Conservation (phyloP, 2,113 vertebrate genomes). For the Xenopus tropicalis region DNA sequence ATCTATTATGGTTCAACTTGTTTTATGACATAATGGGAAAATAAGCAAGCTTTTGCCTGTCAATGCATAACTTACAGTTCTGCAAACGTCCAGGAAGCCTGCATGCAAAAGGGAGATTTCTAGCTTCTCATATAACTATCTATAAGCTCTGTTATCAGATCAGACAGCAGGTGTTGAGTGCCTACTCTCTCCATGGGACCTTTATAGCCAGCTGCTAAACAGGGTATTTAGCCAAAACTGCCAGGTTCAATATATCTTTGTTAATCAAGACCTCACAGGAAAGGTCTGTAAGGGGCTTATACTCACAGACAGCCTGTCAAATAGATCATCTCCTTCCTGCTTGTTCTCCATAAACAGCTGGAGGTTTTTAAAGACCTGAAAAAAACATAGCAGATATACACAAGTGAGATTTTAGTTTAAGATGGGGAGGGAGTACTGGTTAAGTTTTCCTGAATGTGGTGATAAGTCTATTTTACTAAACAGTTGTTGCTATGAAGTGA, state of each 20-base stretch:
- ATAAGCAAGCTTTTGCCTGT: not conserved
- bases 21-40: not conserved
- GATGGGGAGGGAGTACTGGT: too few relatives aligned
- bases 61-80: not conserved
- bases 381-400: conserved; percentile 33
- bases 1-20: not conserved
- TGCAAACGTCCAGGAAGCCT: not conserved
- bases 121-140: conserved; percentile 19
- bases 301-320: conserved; percentile 64
- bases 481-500: not conserved
- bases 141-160: conserved; percentile 17
- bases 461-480: not conserved
- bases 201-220: conserved; percentile 45
- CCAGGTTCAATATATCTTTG: conserved; percentile 50
- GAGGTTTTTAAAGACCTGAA: conserved; percentile 76
- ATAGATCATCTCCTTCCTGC: conserved; percentile 65
- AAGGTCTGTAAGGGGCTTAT: conserved; percentile 2
- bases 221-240: conserved; percentile 44
- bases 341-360: conserved; percentile 70
- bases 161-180: conserved; percentile 42
- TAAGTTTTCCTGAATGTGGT: too few relatives aligned
- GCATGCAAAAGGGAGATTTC: not conserved
- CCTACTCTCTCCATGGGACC: conserved; percentile 33
- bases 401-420: too few relatives aligned
- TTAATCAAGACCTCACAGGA: conserved; percentile 39